These are phyloP conservation scores for Nephrotoma flavescens DNA, from an alignment of 2,888 invertebrate genomes.

Conservation along the genomic window DNA sequence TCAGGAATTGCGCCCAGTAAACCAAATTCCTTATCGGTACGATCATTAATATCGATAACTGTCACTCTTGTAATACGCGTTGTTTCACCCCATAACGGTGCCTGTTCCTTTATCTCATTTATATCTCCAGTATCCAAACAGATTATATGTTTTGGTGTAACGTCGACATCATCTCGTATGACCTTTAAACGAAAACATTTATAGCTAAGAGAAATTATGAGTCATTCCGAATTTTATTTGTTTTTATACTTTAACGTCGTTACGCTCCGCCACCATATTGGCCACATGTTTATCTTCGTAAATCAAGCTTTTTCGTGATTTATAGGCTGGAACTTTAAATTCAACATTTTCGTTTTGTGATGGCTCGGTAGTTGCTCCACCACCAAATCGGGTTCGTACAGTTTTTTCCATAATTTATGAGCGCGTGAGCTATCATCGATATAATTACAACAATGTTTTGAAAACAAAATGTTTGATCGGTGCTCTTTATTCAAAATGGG, in stretches of 20 bases:
- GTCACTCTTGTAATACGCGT: not conserved
- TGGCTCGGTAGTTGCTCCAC: not conserved
- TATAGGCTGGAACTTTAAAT: not conserved
- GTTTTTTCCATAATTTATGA: not conserved
- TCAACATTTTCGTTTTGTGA: not conserved
- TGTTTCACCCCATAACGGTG: not conserved
- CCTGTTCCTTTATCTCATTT: slow-evolving; percentile 9
- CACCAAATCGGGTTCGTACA: not conserved
- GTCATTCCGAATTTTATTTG: not conserved
- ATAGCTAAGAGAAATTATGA: not conserved
- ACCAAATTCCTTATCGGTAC: not conserved
- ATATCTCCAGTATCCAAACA: slow-evolving; percentile 23
- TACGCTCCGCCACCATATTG: not conserved
- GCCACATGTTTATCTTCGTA: not conserved
- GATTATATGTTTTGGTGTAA: slow-evolving; percentile 32
- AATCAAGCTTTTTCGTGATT: not conserved
- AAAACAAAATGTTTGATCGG: not conserved
- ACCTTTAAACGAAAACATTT: not conserved
- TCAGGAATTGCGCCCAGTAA: not conserved
- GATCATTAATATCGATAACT: not conserved
- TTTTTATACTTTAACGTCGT: not conserved
- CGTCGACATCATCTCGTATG: slow-evolving; percentile 22
- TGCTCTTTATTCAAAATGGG: not conserved
- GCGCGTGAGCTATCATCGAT: not conserved
- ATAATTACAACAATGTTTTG: not conserved